phyloP scores from a whole-genome alignment of 1,140 invertebrate genomes.

The Olivierus martensii region DNA sequence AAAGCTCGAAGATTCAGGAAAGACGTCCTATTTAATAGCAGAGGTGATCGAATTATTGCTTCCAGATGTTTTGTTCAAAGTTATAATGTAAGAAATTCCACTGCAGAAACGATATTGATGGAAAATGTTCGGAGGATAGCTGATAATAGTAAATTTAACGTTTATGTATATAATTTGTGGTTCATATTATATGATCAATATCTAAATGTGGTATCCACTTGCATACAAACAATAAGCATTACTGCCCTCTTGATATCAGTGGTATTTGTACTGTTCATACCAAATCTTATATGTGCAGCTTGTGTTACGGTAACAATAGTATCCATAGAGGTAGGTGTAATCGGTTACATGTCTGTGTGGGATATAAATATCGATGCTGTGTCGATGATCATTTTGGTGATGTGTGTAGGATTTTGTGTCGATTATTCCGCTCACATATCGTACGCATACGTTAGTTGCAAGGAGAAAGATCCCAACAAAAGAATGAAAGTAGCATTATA shows the following conservation, averaged over 20 bases:
- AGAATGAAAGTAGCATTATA: slow-evolving; percentile 72
- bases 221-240: slow-evolving; percentile 79
- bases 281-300: slow-evolving; percentile 76
- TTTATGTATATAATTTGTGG: slow-evolving; percentile 82
- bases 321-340: slow-evolving; percentile 84
- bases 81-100: slow-evolving; percentile 73
- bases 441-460: slow-evolving; percentile 84
- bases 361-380: slow-evolving; percentile 88
- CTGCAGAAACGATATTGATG: slow-evolving; percentile 81
- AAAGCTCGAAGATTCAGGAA: slow-evolving; percentile 48
- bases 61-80: slow-evolving; percentile 78
- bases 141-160: slow-evolving; percentile 57
- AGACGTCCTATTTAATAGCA: slow-evolving; percentile 68
- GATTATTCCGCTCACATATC: slow-evolving; percentile 95
- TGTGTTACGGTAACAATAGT: slow-evolving; percentile 92
- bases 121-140: slow-evolving; percentile 60
- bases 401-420: slow-evolving; percentile 95
- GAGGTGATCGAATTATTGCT: slow-evolving; percentile 54
- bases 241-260: slow-evolving; percentile 89
- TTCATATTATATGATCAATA: slow-evolving; percentile 92
- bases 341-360: slow-evolving; percentile 93
- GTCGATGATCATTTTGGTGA: slow-evolving; percentile 96
- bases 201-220: slow-evolving; percentile 76
- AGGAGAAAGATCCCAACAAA: slow-evolving; percentile 33
- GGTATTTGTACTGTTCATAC: slow-evolving; percentile 87